These are phyloP conservation scores for Pseudomyrmex gracilis DNA, from an alignment of 1,140 invertebrate species.

Conservation along the genomic window DNA sequence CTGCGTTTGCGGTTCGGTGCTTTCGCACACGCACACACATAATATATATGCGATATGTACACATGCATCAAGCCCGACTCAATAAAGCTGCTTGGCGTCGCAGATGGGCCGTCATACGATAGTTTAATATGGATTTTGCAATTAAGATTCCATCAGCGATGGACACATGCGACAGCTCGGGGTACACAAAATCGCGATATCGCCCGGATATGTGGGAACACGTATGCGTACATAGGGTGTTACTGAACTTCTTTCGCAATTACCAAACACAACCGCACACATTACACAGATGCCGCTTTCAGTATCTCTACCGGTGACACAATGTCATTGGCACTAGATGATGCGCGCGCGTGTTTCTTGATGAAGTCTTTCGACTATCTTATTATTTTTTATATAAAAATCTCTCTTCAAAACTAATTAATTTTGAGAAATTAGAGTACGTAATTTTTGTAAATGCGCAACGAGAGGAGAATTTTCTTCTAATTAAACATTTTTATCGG, in stretches of 20 bases:
- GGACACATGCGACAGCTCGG: conserved; percentile 54
- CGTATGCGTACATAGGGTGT: conserved; percentile 10
- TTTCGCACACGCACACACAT: conserved; percentile 6
- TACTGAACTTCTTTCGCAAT: conserved; percentile 35
- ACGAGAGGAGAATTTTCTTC: not conserved
- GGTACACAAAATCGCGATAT: conserved; percentile 35
- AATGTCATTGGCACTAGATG: not conserved
- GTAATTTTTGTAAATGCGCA: not conserved
- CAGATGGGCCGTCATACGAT: conserved; percentile 45
- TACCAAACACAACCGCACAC: not conserved
- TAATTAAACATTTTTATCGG: not conserved
- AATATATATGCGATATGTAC: conserved; percentile 21
- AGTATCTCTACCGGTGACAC: not conserved
- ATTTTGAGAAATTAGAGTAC: not conserved
- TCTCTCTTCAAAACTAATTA: too few relatives aligned
- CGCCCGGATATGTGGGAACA: not conserved
- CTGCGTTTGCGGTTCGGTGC: conserved; percentile 32
- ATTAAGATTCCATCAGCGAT: conserved; percentile 72
- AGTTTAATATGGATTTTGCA: conserved; percentile 75
- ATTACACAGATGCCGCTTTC: conserved; percentile 5
- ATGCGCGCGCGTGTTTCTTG: not conserved
- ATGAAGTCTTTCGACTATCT: too few relatives aligned
- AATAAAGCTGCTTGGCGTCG: conserved; percentile 41
- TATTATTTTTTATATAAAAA: too few relatives aligned
- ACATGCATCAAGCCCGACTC: conserved; percentile 41